Conservation (phyloP, 2,113 vertebrate genomes). For the Phainopepla nitens region DNA sequence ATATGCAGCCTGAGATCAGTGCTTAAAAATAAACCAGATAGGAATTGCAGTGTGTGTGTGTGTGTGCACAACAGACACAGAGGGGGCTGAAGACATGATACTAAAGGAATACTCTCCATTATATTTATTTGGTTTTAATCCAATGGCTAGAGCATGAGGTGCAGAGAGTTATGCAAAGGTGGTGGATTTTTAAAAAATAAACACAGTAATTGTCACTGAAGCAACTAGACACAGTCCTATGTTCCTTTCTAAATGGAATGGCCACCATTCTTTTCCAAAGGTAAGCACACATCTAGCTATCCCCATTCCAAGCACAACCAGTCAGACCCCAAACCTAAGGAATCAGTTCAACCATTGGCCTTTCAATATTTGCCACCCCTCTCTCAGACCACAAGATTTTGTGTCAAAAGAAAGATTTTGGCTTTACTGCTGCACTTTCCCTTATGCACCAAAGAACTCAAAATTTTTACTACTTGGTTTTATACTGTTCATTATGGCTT, state of each 20-base stretch:
- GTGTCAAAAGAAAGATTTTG: not conserved
- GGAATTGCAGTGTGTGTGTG: not conserved
- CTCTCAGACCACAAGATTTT: not conserved
- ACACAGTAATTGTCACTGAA: not conserved
- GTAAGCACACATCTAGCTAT: not conserved
- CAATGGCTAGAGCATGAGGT: not conserved
- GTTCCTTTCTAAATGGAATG: not conserved
- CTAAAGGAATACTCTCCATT: not conserved
- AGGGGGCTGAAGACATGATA: not conserved
- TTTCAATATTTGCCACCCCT: not conserved
- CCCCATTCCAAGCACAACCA: not conserved
- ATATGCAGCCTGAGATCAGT: not conserved
- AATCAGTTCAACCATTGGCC: not conserved
- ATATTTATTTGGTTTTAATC: not conserved
- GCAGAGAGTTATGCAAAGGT: not conserved
- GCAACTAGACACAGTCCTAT: not conserved
- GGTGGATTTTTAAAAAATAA: not conserved
- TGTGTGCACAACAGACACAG: not conserved
- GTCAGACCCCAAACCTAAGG: not conserved
- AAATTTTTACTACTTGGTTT: not conserved
- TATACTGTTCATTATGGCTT: not conserved
- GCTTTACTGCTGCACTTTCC: not conserved
- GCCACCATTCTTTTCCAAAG: not conserved
- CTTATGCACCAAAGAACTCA: not conserved
- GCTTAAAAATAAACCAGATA: conserved; percentile 9